Conservation (phyloP, 2,113 vertebrate species). For the Spea bombifrons region DNA sequence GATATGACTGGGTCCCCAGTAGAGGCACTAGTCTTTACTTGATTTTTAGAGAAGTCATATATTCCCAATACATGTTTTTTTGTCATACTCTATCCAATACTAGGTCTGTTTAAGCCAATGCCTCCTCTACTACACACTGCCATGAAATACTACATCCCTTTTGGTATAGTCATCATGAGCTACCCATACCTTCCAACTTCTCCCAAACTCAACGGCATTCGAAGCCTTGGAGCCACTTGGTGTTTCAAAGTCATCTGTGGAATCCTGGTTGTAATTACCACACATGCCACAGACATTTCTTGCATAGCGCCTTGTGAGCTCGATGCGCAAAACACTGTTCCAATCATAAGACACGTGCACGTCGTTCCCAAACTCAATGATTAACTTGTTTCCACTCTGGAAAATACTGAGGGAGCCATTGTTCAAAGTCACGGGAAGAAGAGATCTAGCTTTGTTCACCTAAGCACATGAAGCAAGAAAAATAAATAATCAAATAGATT, state of each 20-base stretch:
- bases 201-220: conserved; percentile 5
- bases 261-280: conserved; percentile 51
- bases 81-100: too few relatives aligned
- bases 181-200: conserved; percentile 49
- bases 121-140: too few relatives aligned
- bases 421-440: conserved; percentile 61
- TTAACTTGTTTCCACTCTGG: conserved; percentile 59
- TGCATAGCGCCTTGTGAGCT: conserved; percentile 36
- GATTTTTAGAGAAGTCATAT: too few relatives aligned
- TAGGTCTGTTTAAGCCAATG: too few relatives aligned
- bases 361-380: conserved; percentile 58
- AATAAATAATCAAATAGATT: too few relatives aligned
- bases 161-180: too few relatives aligned
- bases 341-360: conserved; percentile 68
- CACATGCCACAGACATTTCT: conserved; percentile 49
- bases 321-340: conserved; percentile 59
- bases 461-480: conserved; percentile 34
- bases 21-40: too few relatives aligned
- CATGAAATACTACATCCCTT: too few relatives aligned
- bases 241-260: background rate
- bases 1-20: too few relatives aligned
- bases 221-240: accelerated
- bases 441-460: conserved; percentile 61
- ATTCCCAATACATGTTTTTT: too few relatives aligned
- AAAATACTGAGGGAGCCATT: conserved; percentile 53